A percentile compares a stretch with the other conserved stretches of the same genome.
Conservation (phyloP, 1,140 invertebrate species). For the Procambarus clarkii region DNA sequence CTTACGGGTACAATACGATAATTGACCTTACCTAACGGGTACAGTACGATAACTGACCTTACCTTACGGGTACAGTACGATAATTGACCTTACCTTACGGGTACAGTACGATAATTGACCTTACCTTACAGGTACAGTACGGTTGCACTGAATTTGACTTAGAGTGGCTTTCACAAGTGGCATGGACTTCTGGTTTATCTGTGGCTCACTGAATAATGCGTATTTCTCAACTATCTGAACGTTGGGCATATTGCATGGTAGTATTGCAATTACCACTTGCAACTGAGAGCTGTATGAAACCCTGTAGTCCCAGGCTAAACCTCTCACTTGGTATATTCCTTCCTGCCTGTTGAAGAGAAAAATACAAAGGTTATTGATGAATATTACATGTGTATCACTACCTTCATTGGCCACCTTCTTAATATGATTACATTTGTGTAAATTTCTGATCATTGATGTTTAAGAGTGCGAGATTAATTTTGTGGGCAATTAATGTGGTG, state of each 20-base stretch:
- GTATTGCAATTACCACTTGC: constrained; percentile 46
- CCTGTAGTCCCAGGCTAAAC: background rate
- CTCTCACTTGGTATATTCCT: constrained; percentile 46
- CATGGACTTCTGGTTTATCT: constrained; percentile 4
- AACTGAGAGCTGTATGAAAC: background rate
- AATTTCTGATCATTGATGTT: no score
- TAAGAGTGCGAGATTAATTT: no score
- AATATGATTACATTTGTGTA: no score
- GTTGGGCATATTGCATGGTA: constrained; percentile 58
- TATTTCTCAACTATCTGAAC: constrained; percentile 9
- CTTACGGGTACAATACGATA: no score
- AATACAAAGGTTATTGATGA: no score
- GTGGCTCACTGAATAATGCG: background rate
- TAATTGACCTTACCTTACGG: no score
- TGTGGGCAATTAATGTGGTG: no score
- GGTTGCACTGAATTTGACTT: constrained; percentile 36
- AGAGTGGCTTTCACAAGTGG: background rate
- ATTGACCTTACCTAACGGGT: no score
- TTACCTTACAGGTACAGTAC: constrained; percentile 40
- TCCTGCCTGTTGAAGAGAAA: background rate
- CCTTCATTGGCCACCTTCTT: no score
- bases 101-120: background rate
- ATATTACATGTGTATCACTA: no score
- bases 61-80: no score
- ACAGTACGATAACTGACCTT: no score